phyloP scores from a whole-genome alignment of 1,140 invertebrate genomes.

The Pectinophora gossypiella region DNA sequence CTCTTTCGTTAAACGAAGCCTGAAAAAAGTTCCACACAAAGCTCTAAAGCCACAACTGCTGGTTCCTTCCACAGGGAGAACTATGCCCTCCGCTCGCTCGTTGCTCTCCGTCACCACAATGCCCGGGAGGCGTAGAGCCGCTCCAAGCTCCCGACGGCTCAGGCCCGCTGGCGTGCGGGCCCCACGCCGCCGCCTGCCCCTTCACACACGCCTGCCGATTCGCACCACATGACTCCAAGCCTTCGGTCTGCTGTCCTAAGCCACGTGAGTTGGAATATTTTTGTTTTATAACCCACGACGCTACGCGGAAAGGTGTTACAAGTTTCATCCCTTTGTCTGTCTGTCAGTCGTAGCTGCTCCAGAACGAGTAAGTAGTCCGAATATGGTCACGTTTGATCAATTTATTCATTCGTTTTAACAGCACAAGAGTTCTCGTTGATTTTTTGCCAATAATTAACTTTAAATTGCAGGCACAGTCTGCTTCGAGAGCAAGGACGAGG shows the following conservation, averaged over 20 bases:
- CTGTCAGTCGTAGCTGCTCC: no score
- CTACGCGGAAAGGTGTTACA: no score
- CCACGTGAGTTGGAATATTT: conserved; percentile 76
- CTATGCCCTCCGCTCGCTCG: conserved; percentile 87
- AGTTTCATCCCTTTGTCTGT: no score
- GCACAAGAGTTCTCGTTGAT: no score
- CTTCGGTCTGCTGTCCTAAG: conserved; percentile 87
- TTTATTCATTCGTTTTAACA: no score
- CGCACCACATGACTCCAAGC: conserved; percentile 83
- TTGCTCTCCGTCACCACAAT: conserved; percentile 85
- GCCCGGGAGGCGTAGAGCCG: conserved; percentile 82
- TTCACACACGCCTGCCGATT: conserved; percentile 90
- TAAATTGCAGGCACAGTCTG: conserved; percentile 88
- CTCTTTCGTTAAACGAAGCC: no score
- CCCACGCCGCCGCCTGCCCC: conserved; percentile 83
- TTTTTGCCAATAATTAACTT: no score
- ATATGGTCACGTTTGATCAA: no score
- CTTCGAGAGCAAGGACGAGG: conserved; percentile 82
- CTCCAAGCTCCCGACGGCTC: conserved; percentile 77
- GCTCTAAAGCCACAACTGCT: no score
- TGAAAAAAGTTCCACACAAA: no score
- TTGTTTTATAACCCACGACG: conserved; percentile 12
- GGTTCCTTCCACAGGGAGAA: conserved; percentile 46
- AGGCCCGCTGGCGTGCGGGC: conserved; percentile 81
- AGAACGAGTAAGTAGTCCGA: no score